Evolutionary conservation across 1,140 invertebrate genomes (phyloP).

Genomic region (Campoletis sonorensis): DNA sequence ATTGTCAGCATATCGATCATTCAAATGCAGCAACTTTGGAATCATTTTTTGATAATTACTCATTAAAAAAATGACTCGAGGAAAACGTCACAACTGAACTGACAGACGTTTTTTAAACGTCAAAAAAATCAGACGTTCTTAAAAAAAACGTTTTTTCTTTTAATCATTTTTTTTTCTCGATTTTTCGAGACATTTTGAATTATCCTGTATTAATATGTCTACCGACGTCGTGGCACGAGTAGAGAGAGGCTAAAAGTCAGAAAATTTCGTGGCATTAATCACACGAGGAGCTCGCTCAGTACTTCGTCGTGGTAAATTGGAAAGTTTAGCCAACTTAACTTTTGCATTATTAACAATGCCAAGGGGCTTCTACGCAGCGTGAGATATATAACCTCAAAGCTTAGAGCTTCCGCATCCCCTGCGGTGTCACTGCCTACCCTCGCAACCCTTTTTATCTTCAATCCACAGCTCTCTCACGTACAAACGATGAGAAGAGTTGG

Average conservation of each 20-base stretch:
- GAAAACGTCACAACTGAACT: too few species aligned
- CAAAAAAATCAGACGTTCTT: background rate
- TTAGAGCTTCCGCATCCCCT: background rate
- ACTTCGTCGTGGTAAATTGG: slow-evolving; percentile 25
- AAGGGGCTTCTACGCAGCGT: background rate
- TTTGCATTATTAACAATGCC: slow-evolving; percentile 23
- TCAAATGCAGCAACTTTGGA: too few species aligned
- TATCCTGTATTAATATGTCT: background rate
- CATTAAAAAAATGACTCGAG: too few species aligned
- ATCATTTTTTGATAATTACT: too few species aligned
- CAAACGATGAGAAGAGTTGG: background rate
- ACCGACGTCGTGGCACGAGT: background rate
- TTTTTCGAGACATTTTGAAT: background rate
- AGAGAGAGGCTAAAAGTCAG: background rate
- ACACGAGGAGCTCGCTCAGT: slow-evolving; percentile 31
- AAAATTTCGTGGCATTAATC: slow-evolving; percentile 60
- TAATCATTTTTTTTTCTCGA: too few species aligned
- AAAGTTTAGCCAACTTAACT: slow-evolving; percentile 26
- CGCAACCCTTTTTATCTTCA: slow-evolving; percentile 4
- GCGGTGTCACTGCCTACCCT: background rate
- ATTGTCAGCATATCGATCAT: too few species aligned
- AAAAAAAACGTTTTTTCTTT: too few species aligned
- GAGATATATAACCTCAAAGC: background rate
- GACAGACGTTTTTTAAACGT: background rate
- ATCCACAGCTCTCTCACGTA: background rate